These are phyloP conservation scores for Encarsia formosa DNA, from an alignment of 2,888 invertebrate genomes.

Conservation along the genomic window DNA sequence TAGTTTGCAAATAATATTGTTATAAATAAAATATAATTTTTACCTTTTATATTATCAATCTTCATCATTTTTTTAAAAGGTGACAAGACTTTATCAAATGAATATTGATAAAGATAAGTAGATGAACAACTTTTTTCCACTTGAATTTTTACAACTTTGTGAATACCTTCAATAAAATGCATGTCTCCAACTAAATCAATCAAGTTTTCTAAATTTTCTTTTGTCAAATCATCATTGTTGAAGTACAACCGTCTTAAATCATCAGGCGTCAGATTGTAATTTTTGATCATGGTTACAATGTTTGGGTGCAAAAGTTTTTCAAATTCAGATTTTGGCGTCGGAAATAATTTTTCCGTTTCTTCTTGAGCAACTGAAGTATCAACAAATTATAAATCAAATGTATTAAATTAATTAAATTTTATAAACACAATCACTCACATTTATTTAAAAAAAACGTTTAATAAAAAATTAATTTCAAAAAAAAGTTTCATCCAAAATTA, in stretches of 20 bases:
- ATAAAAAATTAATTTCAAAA: too few species aligned
- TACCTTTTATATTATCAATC: too few species aligned
- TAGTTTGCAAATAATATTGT: too few species aligned
- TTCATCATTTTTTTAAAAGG: too few species aligned
- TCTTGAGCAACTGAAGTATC: too few species aligned
- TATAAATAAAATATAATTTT: too few species aligned
- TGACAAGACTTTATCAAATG: slow-evolving; percentile 52
- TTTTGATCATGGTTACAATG: slow-evolving; percentile 3
- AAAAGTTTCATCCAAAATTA: neutral
- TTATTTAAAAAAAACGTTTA: too few species aligned
- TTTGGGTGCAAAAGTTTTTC: slow-evolving; percentile 1
- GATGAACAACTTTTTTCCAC: slow-evolving; percentile 48
- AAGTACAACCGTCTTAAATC: slow-evolving; percentile 37
- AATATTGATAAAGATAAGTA: slow-evolving; percentile 59
- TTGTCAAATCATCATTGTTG: slow-evolving; percentile 20
- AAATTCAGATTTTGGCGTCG: neutral
- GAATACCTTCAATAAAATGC: slow-evolving; percentile 52
- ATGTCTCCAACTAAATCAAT: slow-evolving; percentile 56
- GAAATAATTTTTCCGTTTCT: neutral
- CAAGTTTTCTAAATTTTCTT: slow-evolving; percentile 47
- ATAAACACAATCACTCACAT: too few species aligned
- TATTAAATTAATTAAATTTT: too few species aligned
- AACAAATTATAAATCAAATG: too few species aligned
- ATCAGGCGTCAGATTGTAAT: slow-evolving; percentile 25
- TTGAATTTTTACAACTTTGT: slow-evolving; percentile 49